Base-by-base conservation (phyloP, 2,797 vertebrate genomes). In the Eospalax fontanierii region DNA sequence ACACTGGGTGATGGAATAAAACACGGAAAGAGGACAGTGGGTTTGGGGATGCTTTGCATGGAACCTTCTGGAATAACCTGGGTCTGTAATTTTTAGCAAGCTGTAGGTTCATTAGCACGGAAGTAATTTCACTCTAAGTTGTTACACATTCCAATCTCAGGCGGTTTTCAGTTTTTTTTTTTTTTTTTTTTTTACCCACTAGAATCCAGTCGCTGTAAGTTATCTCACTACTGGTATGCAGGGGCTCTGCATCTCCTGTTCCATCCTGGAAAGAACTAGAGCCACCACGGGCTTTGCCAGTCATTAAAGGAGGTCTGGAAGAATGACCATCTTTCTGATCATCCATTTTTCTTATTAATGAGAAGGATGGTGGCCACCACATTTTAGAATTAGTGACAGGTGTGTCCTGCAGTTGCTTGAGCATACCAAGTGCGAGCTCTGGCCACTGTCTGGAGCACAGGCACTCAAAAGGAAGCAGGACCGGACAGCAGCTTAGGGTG, bases 81-180 rank as follows among this genome's bases (percentile, higher is more conserved):
- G 43, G 14, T 61, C 30, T 73, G 70, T 33, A 68, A 1, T n/a
- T 76, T 96, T 78, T 73, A 80, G 59, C 61, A 54, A 21, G 40
- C 50, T 9, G 80, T 68, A 63, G 54, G 70, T 19, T 66, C 22
- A 28, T 50, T n/a, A 19, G 38, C 18, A 15, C 9, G 78, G 88
- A 84, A 38, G 87, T 57, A 91, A 73, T 89, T 91, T 63, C 14
- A 71, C 76, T 73, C 24, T 28, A 74, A 21, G 80, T 87, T 54
- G 46, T 35, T 74, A 21, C 12, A 18, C 65, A 50, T 61, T 79
- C 46, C 50, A 74, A 90, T 50, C 46, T 33, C 50, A 63, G 63
- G 65, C 40, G 3, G 87, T 24, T 33, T 50, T 74, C 40, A 87
- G 33, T 74, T 24, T 1, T 28, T 2, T 40, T 5, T 12, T 50